Evolutionary conservation across 2,888 invertebrate genomes (phyloP), one percentile per base, ranked within the genome.

Genomic region (Drosophila monieri): DNA sequence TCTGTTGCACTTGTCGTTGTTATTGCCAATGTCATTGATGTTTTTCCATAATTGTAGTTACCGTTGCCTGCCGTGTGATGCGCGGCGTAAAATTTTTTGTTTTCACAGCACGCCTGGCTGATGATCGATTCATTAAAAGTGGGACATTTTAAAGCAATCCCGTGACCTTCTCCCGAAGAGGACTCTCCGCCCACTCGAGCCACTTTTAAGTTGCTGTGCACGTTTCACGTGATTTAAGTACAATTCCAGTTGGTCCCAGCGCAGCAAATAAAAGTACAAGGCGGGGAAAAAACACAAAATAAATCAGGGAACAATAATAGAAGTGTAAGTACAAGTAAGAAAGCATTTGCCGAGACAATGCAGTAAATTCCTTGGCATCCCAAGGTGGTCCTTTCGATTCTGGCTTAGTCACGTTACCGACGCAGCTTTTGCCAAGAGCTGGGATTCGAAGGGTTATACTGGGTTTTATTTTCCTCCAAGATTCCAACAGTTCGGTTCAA

Each of bases 41-140:
- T 78, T 58, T 41, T 72, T 39, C 41, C 23, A 61, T 59, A 43
- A 62, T 71, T 72, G 65, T 73, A 73, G 55, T 51, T 56, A 72
- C 73, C 56, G 47, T 47, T 39, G 21, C 46, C 21, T 3, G 35
- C 52, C 61, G 61, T 60, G 64, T 35, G 1, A 62, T 14, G 35
- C 35, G 35, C n/a, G 12, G 39, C 71, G 51, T 54, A 49, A 62
- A 70, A 71, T 62, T 53, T 39, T 48, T 52, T 69, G 39, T 69
- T 41, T 51, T 52, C 25, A 18, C 39, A 35, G 27, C 51, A 23
- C 27, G 43, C 32, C n/a, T 8, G 5, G 8, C 51, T 21, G 35
- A 15, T 52, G 52, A 52, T 46, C 52, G 47, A 61, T 61, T 47
- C 60, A 61, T 60, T 61, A 32, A 60, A 60, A 25, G 9, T 18